A percentile compares a stretch with the other conserved stretches of the same genome.
phyloP scores from a whole-genome alignment of 2,113 vertebrate genomes.

The Callaeas wilsoni region DNA sequence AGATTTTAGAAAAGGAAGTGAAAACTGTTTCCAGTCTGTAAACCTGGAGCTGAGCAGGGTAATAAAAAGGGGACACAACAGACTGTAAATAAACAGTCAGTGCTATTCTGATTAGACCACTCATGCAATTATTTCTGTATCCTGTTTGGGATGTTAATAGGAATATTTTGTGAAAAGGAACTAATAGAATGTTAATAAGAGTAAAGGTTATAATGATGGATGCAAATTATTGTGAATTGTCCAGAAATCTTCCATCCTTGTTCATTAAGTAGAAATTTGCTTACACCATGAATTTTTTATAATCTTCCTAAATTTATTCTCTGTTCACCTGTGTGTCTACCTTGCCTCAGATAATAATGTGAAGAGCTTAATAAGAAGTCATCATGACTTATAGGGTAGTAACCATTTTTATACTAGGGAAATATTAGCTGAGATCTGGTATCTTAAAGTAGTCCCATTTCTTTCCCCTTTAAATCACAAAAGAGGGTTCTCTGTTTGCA shows the following conservation, averaged over 20 bases:
- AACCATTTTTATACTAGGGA: background rate
- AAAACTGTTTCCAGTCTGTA: background rate
- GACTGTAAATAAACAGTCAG: background rate
- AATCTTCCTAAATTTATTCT: background rate
- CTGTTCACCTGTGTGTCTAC: background rate
- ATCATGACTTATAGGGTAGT: background rate
- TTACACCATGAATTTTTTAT: background rate
- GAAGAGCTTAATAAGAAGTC: background rate
- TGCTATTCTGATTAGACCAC: background rate
- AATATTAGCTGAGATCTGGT: background rate
- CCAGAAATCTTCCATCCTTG: background rate
- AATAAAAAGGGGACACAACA: background rate
- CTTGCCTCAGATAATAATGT: background rate
- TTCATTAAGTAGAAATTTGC: background rate
- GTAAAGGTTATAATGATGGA: background rate
- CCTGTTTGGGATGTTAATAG: background rate
- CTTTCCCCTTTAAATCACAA: background rate
- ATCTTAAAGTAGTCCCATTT: background rate
- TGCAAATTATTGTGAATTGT: background rate
- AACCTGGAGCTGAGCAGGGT: background rate
- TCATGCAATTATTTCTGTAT: background rate
- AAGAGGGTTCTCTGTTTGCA: background rate
- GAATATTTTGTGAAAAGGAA: background rate
- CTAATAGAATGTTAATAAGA: background rate
- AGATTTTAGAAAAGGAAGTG: background rate